Percentiles rank a stretch among this genome's conserved stretches.
These are phyloP conservation scores for Lymantria monacha DNA, from an alignment of 2,888 invertebrate genomes.

Conservation along the genomic window DNA sequence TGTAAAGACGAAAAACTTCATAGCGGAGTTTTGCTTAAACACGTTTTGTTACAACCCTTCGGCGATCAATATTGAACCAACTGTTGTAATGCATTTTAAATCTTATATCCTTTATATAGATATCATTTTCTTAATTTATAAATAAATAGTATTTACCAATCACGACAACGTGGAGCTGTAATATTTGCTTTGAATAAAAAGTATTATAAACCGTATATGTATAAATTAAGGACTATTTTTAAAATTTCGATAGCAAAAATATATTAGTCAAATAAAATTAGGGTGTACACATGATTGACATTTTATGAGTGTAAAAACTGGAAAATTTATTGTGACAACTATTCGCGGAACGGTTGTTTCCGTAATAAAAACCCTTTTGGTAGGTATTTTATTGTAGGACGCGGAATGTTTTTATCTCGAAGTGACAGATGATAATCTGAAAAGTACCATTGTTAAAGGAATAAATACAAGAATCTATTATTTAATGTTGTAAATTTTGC, in stretches of 20 bases:
- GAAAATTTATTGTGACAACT: constrained; percentile 61
- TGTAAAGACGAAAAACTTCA: constrained; percentile 52
- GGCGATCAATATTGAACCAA: constrained; percentile 20
- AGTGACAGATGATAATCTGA: constrained; percentile 42
- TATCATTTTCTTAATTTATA: background rate
- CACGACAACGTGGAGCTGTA: background rate
- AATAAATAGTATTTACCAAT: background rate
- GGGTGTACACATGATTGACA: constrained; percentile 61
- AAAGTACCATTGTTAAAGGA: constrained; percentile 24
- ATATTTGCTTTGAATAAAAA: background rate
- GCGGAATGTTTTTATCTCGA: constrained; percentile 38
- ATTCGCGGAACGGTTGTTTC: constrained; percentile 71
- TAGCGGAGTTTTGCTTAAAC: constrained; percentile 51
- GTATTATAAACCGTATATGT: constrained; percentile 4
- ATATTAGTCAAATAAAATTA: constrained; percentile 28
- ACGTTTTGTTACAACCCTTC: constrained; percentile 57
- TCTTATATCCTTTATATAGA: constrained; percentile 23
- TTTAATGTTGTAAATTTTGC: constrained; percentile 7
- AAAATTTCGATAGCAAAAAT: background rate
- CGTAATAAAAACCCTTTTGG: constrained; percentile 55
- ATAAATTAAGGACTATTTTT: constrained; percentile 11
- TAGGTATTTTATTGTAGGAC: constrained; percentile 45
- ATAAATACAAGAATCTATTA: constrained; percentile 16
- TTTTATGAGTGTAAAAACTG: constrained; percentile 60
- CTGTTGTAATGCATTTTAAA: constrained; percentile 17